These are phyloP conservation scores for Buceros bicornis DNA, from an alignment of 2,797 vertebrate species.

Conservation along the genomic window DNA sequence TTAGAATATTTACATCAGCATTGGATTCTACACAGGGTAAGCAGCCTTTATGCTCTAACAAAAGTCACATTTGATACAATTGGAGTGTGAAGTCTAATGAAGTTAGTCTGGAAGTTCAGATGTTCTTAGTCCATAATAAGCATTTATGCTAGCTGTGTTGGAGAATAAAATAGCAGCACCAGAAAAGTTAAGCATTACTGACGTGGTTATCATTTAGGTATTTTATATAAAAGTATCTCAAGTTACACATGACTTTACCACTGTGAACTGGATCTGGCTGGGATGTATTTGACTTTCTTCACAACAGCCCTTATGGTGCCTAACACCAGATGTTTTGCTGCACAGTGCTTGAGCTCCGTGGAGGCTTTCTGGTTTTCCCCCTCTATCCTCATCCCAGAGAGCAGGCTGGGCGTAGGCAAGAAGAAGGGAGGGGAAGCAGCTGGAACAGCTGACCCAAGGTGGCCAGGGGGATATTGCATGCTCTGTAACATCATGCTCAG, in stretches of 20 bases:
- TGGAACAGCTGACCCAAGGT: not conserved
- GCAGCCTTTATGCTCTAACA: not conserved
- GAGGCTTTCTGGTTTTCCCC: not conserved
- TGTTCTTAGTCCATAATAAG: not conserved
- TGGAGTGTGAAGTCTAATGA: not conserved
- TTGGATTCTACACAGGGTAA: conserved; percentile 97
- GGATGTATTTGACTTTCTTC: not conserved
- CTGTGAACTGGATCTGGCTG: not conserved
- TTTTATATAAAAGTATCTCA: not conserved
- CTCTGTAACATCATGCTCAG: too few species aligned
- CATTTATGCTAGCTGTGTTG: not conserved
- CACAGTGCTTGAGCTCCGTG: not conserved
- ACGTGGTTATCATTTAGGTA: not conserved
- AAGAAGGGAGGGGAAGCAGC: not conserved
- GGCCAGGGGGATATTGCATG: not conserved
- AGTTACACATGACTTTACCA: not conserved
- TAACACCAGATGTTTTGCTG: too few species aligned
- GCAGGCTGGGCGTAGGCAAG: not conserved
- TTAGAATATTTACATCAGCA: conserved; percentile 95
- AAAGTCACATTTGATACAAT: not conserved
- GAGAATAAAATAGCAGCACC: not conserved
- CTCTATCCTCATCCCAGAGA: not conserved
- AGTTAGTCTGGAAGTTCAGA: not conserved
- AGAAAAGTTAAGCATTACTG: not conserved
- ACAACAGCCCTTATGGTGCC: rapidly evolving